A percentile compares a stretch with the other conserved stretches of the same genome.
These are phyloP conservation scores for Drosophila parthenogenetica DNA, from an alignment of 2,888 invertebrate genomes.

Conservation along the genomic window DNA sequence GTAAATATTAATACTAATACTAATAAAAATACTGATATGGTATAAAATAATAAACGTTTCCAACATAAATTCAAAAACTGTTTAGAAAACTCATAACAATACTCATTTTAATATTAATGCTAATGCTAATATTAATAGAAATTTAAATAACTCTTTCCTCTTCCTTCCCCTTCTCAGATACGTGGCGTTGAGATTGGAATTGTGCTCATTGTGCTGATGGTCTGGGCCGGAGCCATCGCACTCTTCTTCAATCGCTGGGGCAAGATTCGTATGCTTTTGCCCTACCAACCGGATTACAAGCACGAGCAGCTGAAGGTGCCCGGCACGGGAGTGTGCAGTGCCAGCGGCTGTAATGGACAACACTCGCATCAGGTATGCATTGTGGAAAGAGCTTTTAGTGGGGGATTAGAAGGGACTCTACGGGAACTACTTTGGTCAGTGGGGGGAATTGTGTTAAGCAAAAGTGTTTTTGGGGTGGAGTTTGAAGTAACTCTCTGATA, in stretches of 20 bases:
- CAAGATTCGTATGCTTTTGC: conserved; percentile 95
- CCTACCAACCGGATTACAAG: conserved; percentile 96
- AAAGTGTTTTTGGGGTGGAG: not conserved
- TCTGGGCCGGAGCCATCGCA: conserved; percentile 94
- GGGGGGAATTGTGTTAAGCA: conserved; percentile 17
- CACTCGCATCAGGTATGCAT: conserved; percentile 86
- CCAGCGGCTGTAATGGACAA: conserved; percentile 87
- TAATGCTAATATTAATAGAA: too few species aligned
- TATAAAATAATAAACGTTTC: too few species aligned
- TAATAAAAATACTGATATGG: not conserved
- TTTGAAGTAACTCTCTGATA: conserved; percentile 50
- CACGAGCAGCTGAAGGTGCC: conserved; percentile 93
- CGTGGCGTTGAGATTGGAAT: conserved; percentile 96
- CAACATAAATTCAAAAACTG: too few species aligned
- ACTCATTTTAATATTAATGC: too few species aligned
- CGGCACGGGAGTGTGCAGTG: conserved; percentile 89
- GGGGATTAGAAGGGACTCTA: not conserved
- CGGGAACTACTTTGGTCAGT: not conserved
- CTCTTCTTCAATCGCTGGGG: conserved; percentile 96
- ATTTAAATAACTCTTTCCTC: not conserved
- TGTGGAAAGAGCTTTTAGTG: not conserved
- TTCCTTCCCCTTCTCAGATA: conserved; percentile 86
- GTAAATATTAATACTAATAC: conserved; percentile 58
- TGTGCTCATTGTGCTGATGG: conserved; percentile 91
- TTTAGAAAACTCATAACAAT: not conserved